These are phyloP conservation scores for Pempheris klunzingeri DNA, from an alignment of 2,797 vertebrate species.

Conservation along the genomic window DNA sequence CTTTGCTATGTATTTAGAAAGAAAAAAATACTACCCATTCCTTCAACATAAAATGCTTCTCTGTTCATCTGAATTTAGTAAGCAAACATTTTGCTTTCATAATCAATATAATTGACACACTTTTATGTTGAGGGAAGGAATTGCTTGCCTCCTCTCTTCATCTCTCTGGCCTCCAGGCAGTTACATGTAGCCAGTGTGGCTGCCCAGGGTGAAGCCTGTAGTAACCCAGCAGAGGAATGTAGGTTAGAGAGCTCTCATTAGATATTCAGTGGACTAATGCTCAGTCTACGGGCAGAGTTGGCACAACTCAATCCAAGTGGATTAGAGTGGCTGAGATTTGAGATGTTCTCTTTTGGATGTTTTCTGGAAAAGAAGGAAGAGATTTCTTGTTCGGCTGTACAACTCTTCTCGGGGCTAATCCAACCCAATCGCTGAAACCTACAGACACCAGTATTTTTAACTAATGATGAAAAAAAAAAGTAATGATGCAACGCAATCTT, in stretches of 20 bases:
- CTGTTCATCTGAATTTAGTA: neutral
- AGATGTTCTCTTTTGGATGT: conserved; percentile 71
- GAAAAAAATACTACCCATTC: neutral
- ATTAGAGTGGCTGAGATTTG: conserved; percentile 77
- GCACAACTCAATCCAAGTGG: conserved; percentile 62
- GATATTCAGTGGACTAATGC: conserved; percentile 68
- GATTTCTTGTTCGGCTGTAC: conserved; percentile 64
- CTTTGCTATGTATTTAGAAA: neutral
- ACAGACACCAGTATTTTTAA: conserved; percentile 39
- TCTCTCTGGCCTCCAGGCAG: conserved; percentile 22
- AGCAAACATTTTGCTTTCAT: neutral
- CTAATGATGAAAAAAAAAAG: conserved; percentile 5
- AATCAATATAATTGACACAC: neutral
- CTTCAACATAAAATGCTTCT: neutral
- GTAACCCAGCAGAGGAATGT: conserved; percentile 64
- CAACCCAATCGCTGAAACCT: conserved; percentile 58
- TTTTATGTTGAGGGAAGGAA: conserved; percentile 15
- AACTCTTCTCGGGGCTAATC: conserved; percentile 59
- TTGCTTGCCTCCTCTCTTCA: conserved; percentile 7
- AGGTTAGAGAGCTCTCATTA: conserved; percentile 72
- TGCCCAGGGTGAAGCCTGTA: conserved; percentile 36
- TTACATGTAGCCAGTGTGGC: conserved; percentile 11
- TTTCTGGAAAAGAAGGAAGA: conserved; percentile 57
- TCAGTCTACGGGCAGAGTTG: conserved; percentile 63
- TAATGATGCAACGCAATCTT: conserved; percentile 43